These are phyloP conservation scores for Eupithecia subumbrata DNA, from an alignment of 2,888 invertebrate genomes.

Conservation along the genomic window DNA sequence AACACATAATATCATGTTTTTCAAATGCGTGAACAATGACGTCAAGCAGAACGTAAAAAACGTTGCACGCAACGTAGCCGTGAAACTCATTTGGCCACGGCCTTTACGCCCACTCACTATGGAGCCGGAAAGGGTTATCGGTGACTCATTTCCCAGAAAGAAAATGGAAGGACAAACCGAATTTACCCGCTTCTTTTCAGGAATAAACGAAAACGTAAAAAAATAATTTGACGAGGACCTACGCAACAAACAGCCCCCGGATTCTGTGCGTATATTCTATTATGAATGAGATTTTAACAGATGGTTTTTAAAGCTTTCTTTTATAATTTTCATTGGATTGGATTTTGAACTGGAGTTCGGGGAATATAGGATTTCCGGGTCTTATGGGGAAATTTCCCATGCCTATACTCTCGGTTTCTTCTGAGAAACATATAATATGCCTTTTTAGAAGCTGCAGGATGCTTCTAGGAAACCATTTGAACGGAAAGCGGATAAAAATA, in stretches of 20 bases:
- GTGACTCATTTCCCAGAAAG: constrained; percentile 36
- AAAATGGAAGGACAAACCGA: constrained; percentile 38
- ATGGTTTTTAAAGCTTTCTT: background rate
- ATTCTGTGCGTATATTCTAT: background rate
- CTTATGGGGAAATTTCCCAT: background rate
- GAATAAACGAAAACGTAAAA: background rate
- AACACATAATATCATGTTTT: background rate
- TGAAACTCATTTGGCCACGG: constrained; percentile 5
- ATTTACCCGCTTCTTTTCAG: constrained; percentile 44
- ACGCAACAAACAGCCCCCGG: constrained; percentile 34
- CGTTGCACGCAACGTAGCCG: background rate
- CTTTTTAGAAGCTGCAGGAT: background rate
- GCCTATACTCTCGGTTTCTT: background rate
- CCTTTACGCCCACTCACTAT: constrained; percentile 23
- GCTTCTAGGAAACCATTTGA: background rate
- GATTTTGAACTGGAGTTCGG: background rate
- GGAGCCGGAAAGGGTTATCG: constrained; percentile 37
- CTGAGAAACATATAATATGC: background rate
- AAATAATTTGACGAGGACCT: constrained; percentile 30
- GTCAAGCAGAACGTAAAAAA: background rate
- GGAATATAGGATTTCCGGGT: background rate
- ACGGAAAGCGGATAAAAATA: background rate
- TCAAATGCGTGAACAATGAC: background rate
- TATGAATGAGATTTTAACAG: constrained; percentile 2
- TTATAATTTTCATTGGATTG: constrained; percentile 3